A percentile compares a stretch with the other conserved stretches of the same genome.
phyloP scores from a whole-genome alignment of 2,888 invertebrate species.

The Balanococcus diminutus region DNA sequence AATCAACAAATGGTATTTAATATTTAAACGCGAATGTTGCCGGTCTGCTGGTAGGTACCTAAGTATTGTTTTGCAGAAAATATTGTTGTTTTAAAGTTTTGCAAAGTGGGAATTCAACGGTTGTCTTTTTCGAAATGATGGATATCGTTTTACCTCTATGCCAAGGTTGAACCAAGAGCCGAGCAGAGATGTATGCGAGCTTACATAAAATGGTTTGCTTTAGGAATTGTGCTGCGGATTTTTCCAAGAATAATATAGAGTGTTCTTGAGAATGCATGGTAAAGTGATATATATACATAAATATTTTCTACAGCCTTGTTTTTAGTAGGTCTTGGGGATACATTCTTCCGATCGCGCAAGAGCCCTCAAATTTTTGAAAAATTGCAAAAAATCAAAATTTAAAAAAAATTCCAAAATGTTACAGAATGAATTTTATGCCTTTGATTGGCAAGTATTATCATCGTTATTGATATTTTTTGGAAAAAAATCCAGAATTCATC shows the following conservation, averaged over 20 bases:
- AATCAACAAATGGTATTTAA: not conserved
- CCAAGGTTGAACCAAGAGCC: not conserved
- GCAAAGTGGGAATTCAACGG: not conserved
- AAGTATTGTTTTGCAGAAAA: not conserved
- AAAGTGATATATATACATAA: not conserved
- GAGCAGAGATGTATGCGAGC: not conserved
- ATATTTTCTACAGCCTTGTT: no score
- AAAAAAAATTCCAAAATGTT: no score
- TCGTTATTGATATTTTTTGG: no score
- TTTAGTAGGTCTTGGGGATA: no score
- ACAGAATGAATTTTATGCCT: no score
- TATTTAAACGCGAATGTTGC: not conserved
- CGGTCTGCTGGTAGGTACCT: no score
- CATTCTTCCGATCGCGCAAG: no score
- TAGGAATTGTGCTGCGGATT: not conserved
- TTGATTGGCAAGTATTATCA: no score
- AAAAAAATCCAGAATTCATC: no score
- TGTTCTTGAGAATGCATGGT: not conserved
- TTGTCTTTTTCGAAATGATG: not conserved
- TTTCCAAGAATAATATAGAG: not conserved
- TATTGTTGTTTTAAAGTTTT: not conserved
- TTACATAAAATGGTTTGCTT: not conserved
- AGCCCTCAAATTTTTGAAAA: no score
- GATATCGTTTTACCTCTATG: not conserved
- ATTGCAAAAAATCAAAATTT: no score